phyloP scores from a whole-genome alignment of 2,113 vertebrate genomes.

The Panurus biarmicus region DNA sequence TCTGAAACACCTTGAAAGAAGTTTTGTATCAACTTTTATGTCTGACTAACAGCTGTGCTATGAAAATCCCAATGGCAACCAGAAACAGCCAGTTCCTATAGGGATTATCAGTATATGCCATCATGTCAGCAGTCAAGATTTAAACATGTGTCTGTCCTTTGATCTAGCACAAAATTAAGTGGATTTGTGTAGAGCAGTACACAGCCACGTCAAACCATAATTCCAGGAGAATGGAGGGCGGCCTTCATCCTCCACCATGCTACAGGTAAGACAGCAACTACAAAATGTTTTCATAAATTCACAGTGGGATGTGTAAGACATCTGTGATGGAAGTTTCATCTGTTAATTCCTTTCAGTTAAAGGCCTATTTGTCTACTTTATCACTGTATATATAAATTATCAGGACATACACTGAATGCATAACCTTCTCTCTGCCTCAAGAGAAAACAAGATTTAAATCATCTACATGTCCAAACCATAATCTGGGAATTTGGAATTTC shows the following conservation, averaged over 20 bases:
- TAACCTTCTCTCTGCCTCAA: background rate
- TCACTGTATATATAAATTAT: background rate
- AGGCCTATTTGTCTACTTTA: background rate
- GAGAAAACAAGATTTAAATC: background rate
- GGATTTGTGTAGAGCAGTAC: background rate
- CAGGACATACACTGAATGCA: background rate
- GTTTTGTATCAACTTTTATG: background rate
- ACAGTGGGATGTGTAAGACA: background rate
- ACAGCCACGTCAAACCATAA: background rate
- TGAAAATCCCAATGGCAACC: background rate
- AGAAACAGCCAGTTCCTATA: background rate
- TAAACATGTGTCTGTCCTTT: background rate
- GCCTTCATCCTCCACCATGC: background rate
- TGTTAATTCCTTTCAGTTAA: background rate
- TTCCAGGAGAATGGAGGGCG: background rate
- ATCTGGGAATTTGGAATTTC: background rate
- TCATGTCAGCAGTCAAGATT: background rate
- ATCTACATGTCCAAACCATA: background rate
- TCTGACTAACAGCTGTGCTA: background rate
- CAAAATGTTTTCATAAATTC: background rate
- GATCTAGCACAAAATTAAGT: background rate
- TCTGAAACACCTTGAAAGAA: background rate
- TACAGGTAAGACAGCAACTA: background rate
- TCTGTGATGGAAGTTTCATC: background rate
- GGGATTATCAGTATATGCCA: background rate